phyloP scores from a whole-genome alignment of 2,113 vertebrate genomes.

The Balaenoptera acutorostrata region DNA sequence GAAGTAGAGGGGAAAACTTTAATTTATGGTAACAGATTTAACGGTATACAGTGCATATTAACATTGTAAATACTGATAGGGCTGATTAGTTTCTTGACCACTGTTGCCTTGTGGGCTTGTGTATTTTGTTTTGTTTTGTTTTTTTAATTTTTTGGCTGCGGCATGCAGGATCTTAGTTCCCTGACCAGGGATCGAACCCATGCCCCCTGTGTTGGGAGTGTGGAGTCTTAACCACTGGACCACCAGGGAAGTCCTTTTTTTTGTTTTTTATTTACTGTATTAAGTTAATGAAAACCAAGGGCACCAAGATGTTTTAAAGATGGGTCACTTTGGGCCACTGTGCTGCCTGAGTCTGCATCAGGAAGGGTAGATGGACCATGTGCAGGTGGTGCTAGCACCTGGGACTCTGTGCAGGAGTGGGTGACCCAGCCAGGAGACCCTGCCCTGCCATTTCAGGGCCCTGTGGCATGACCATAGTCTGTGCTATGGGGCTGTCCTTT shows the following conservation, averaged over 20 bases:
- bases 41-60: rapidly evolving
- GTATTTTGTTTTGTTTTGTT: not conserved
- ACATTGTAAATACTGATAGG: not conserved
- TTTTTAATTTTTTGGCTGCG: not conserved
- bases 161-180: not conserved
- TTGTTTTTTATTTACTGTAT: not conserved
- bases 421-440: not conserved
- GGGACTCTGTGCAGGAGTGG: not conserved
- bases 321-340: not conserved
- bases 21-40: not conserved
- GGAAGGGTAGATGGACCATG: not conserved
- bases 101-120: not conserved
- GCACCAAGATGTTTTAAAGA: not conserved
- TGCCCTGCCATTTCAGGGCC: not conserved
- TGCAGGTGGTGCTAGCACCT: no score
- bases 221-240: not conserved
- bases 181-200: no score
- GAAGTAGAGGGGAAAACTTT: rapidly evolving
- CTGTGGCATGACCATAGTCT: rapidly evolving
- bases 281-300: not conserved
- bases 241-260: not conserved
- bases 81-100: not conserved
- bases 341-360: rapidly evolving
- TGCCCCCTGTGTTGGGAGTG: not conserved
- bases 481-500: not conserved